Evolutionary conservation across 2,888 invertebrate genomes (phyloP).

Genomic region (Melieria omissa): DNA sequence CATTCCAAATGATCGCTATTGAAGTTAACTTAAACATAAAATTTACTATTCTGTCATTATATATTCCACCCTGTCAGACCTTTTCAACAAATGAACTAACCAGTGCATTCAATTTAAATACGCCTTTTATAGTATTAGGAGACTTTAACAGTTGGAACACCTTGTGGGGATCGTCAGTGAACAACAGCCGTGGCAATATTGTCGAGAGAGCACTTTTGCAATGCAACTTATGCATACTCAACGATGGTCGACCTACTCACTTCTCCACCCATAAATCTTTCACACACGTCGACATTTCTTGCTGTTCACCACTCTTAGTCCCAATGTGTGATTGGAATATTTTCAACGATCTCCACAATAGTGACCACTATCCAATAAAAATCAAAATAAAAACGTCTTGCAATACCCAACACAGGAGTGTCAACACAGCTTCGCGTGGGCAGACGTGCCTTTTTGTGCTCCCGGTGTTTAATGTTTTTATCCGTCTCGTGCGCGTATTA

Average conservation of each 20-base stretch:
- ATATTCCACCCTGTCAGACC: conserved; percentile 2
- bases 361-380: conserved; percentile 37
- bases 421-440: no score
- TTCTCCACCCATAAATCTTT: conserved; percentile 34
- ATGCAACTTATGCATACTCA: conserved; percentile 29
- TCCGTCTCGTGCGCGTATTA: no score
- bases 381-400: conserved; percentile 1
- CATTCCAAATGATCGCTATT: conserved; percentile 14
- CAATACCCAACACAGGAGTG: no score
- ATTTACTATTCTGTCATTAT: not conserved
- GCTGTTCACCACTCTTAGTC: conserved; percentile 27
- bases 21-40: conserved; percentile 23
- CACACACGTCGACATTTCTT: conserved; percentile 34
- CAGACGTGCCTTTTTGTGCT: no score
- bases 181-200: conserved; percentile 11
- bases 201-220: conserved; percentile 22
- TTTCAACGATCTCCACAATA: conserved; percentile 26
- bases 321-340: conserved; percentile 26
- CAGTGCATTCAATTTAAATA: not conserved
- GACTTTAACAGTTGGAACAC: conserved; percentile 3
- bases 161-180: not conserved
- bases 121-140: not conserved
- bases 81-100: not conserved
- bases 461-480: no score
- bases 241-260: conserved; percentile 37